Conservation (phyloP, 1,140 invertebrate species). For the Aphaenogaster ashmeadi region DNA sequence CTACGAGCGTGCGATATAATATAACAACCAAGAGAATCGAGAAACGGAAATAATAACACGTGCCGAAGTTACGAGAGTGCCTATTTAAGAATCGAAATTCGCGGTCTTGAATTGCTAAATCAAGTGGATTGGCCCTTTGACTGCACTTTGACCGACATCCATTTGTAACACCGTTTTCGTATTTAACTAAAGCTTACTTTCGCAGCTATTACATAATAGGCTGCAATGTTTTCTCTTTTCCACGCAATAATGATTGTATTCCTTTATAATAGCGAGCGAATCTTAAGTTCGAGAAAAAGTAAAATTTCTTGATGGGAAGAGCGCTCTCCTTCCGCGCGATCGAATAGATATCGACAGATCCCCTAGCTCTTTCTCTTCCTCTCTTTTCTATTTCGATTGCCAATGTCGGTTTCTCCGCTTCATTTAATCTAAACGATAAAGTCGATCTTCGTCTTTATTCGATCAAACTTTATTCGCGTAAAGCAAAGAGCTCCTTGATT, state of each 20-base stretch:
- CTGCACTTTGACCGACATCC: not conserved
- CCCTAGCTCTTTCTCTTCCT: not conserved
- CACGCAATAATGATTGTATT: not conserved
- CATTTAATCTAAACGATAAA: slow-evolving; percentile 39
- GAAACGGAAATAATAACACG: not conserved
- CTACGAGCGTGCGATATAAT: not conserved
- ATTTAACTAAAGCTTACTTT: not conserved
- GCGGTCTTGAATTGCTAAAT: not conserved
- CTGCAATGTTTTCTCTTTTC: not conserved
- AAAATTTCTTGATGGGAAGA: not conserved
- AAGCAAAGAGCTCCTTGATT: not conserved
- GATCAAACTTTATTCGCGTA: not conserved
- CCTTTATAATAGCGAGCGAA: not conserved
- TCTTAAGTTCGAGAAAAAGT: slow-evolving; percentile 20
- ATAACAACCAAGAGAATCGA: not conserved
- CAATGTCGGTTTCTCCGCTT: slow-evolving; percentile 1
- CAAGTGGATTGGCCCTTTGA: no score
- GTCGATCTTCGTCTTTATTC: not conserved
- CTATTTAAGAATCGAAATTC: slow-evolving; percentile 2
- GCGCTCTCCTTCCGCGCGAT: not conserved
- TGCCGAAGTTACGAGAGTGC: not conserved
- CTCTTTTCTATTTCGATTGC: not conserved
- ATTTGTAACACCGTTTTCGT: not conserved
- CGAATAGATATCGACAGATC: not conserved
- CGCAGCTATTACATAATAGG: not conserved